Percentiles rank a stretch among this genome's conserved stretches.
phyloP scores from a whole-genome alignment of 2,113 vertebrate genomes.

The Cromileptes altivelis region DNA sequence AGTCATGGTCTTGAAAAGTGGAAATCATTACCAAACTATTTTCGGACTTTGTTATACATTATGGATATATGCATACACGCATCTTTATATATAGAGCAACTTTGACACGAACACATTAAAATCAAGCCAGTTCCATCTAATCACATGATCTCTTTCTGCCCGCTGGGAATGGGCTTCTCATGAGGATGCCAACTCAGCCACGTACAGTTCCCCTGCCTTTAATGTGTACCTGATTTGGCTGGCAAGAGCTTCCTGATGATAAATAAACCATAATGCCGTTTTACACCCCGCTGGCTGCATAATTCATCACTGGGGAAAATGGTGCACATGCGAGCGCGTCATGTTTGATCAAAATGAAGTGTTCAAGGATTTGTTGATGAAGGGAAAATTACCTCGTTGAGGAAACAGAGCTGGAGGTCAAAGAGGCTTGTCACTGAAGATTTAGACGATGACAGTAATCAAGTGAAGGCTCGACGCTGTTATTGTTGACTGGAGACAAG shows the following conservation, averaged over 20 bases:
- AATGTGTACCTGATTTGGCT: constrained; percentile 43
- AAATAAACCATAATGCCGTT: constrained; percentile 66
- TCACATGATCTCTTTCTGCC: constrained; percentile 11
- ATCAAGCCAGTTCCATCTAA: background rate
- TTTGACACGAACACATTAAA: background rate
- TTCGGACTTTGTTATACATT: constrained; percentile 1
- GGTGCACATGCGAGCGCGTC: constrained; percentile 25
- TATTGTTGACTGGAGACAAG: constrained; percentile 18
- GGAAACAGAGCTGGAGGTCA: constrained; percentile 40
- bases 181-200: background rate
- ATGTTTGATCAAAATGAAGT: constrained; percentile 53
- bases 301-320: constrained; percentile 59
- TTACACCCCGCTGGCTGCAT: constrained; percentile 51
- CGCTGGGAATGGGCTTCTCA: background rate
- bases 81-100: constrained; percentile 1
- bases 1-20: background rate
- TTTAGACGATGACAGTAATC: constrained; percentile 40
- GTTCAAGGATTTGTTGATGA: constrained; percentile 29
- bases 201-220: background rate
- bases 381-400: constrained; percentile 45
- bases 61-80: background rate
- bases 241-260: constrained; percentile 39
- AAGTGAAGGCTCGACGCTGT: constrained; percentile 4
- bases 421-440: constrained; percentile 22
- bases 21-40: background rate